Evolutionary conservation across 2,113 vertebrate genomes (phyloP).

Genomic region (Hirundichthys speculiger): DNA sequence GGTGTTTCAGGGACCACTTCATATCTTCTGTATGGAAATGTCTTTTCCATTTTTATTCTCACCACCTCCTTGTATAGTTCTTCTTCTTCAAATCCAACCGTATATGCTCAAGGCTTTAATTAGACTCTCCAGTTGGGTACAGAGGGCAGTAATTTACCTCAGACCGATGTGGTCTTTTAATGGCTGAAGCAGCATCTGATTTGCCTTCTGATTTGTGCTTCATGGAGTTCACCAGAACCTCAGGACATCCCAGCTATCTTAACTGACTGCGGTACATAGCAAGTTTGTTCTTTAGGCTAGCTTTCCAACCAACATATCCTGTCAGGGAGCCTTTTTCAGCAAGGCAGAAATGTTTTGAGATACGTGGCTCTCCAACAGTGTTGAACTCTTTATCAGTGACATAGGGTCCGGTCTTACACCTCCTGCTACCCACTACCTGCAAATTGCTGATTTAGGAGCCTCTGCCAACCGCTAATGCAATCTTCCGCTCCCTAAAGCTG

Average conservation of each 20-base stretch:
- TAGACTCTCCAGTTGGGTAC: conserved; percentile 26
- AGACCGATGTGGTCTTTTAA: conserved; percentile 22
- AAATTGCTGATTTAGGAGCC: too few species aligned
- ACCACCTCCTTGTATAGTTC: neutral
- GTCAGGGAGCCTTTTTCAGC: conserved; percentile 30
- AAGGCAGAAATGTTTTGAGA: conserved; percentile 34
- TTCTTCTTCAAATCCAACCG: neutral
- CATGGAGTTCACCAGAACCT: conserved; percentile 36
- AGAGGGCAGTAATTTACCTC: conserved; percentile 45
- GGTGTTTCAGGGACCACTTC: neutral
- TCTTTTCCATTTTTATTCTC: conserved; percentile 1
- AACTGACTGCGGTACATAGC: conserved; percentile 41
- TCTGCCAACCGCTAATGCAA: too few species aligned
- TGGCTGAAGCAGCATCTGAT: conserved; percentile 9
- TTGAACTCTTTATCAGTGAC: conserved; percentile 22
- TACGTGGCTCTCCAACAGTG: conserved; percentile 16
- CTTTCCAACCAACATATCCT: conserved; percentile 45
- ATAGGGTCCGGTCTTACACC: too few species aligned
- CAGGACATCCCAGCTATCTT: conserved; percentile 37
- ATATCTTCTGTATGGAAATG: neutral
- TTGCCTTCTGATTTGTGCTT: conserved; percentile 35
- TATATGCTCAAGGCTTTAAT: conserved; percentile 17
- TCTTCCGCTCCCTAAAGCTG: too few species aligned
- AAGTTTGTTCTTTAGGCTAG: conserved; percentile 42
- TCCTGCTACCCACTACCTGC: too few species aligned